Conservation (phyloP, 2,888 invertebrate genomes). For the Eugnorisma glareosa region DNA sequence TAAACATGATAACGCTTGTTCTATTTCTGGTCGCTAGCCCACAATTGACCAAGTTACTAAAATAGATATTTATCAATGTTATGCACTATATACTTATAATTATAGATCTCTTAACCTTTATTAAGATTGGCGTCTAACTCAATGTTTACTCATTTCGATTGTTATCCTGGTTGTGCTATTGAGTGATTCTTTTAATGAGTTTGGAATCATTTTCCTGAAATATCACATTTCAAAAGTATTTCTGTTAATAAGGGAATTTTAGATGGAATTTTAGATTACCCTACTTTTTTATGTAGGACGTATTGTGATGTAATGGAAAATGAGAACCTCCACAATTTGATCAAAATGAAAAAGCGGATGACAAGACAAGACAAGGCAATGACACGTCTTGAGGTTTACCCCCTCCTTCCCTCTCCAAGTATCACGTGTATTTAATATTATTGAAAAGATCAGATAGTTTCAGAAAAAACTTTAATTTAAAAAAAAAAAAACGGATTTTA, state of each 20-base stretch:
- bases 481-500: too few species aligned
- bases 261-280: too few species aligned
- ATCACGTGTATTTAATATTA: too few species aligned
- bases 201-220: not conserved
- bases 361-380: too few species aligned
- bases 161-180: not conserved
- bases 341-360: not conserved
- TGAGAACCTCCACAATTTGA: not conserved
- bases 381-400: not conserved
- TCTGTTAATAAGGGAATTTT: not conserved
- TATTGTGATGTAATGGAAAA: not conserved
- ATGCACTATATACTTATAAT: constrained; percentile 14
- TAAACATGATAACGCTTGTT: constrained; percentile 47
- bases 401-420: too few species aligned
- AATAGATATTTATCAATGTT: constrained; percentile 38
- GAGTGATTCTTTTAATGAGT: not conserved
- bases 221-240: not conserved
- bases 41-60: constrained; percentile 47
- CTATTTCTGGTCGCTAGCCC: constrained; percentile 45
- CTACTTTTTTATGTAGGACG: not conserved
- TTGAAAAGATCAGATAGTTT: too few species aligned
- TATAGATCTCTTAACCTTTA: constrained; percentile 29
- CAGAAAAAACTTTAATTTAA: too few species aligned
- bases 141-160: not conserved
- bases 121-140: constrained; percentile 25